Percentiles rank a stretch among this genome's conserved stretches.
phyloP scores from a whole-genome alignment of 2,113 vertebrate species.

The Larimichthys polyactis region DNA sequence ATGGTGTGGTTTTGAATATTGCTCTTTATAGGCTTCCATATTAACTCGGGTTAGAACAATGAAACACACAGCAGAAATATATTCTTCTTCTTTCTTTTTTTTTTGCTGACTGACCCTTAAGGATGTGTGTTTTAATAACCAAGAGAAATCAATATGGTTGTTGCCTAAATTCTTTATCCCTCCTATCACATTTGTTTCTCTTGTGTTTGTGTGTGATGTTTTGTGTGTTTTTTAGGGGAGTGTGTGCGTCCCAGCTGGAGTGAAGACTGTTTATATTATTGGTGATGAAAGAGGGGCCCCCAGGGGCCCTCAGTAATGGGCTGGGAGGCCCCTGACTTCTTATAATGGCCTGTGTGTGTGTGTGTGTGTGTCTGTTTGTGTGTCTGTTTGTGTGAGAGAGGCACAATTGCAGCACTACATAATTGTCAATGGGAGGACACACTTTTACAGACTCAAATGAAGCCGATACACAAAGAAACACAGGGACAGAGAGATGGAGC shows the following conservation, averaged over 20 bases:
- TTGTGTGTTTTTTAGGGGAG: slow-evolving; percentile 29
- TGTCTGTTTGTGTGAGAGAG: slow-evolving; percentile 22
- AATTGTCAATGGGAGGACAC: slow-evolving; percentile 70
- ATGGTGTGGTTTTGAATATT: slow-evolving; percentile 56
- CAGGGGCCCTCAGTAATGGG: slow-evolving; percentile 69
- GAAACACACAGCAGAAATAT: background rate
- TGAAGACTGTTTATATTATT: slow-evolving; percentile 78
- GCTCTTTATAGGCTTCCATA: slow-evolving; percentile 40
- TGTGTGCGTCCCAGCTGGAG: slow-evolving; percentile 68
- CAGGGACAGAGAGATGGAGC: slow-evolving; percentile 29
- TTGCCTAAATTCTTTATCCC: slow-evolving; percentile 8
- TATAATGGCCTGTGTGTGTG: slow-evolving; percentile 62
- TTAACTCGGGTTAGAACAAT: slow-evolving; percentile 36
- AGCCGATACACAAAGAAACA: slow-evolving; percentile 60
- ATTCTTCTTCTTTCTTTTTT: no score
- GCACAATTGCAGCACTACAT: slow-evolving; percentile 57
- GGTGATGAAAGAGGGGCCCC: slow-evolving; percentile 71
- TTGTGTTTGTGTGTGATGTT: slow-evolving; percentile 40
- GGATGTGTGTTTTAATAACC: slow-evolving; percentile 24
- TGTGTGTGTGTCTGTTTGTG: slow-evolving; percentile 16
- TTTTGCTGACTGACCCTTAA: slow-evolving; percentile 22
- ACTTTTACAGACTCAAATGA: slow-evolving; percentile 69
- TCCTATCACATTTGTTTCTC: slow-evolving; percentile 6
- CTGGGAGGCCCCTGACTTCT: slow-evolving; percentile 72
- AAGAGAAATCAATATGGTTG: slow-evolving; percentile 40